Evolutionary conservation across 1,140 invertebrate genomes (phyloP).

Genomic region (Oncopeltus fasciatus): DNA sequence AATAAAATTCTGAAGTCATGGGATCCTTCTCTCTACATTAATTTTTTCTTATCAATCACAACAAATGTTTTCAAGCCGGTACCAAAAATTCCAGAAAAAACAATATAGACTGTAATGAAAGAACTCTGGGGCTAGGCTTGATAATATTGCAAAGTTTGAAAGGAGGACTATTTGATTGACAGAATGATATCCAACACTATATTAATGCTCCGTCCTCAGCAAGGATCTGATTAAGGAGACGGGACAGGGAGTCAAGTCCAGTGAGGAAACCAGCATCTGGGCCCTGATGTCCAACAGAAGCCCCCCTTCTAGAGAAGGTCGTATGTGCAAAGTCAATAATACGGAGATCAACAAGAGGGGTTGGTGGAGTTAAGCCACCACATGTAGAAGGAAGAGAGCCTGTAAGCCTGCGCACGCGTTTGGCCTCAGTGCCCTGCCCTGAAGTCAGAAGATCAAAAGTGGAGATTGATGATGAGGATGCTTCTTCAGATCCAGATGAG

Average conservation of each 20-base stretch:
- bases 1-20: no score
- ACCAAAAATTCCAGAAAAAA: no score
- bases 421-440: background rate
- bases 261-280: constrained; percentile 84
- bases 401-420: background rate
- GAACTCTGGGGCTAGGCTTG: constrained; percentile 80
- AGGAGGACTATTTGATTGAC: no score
- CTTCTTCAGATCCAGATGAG: constrained; percentile 18
- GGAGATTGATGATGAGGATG: constrained; percentile 23
- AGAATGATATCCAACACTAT: no score
- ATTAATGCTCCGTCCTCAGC: constrained; percentile 38
- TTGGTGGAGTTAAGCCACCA: background rate
- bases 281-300: constrained; percentile 64
- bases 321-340: constrained; percentile 95
- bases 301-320: constrained; percentile 38
- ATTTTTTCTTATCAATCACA: no score
- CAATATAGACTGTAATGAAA: no score
- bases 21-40: no score
- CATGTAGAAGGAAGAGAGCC: background rate
- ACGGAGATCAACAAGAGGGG: constrained; percentile 54
- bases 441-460: constrained; percentile 24
- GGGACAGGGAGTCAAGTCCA: constrained; percentile 70
- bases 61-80: no score
- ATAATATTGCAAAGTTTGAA: no score
- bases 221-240: constrained; percentile 58